A percentile compares a stretch with the other conserved stretches of the same genome.
phyloP scores from a whole-genome alignment of 2,113 vertebrate genomes.

The Notarius quadriscutis region DNA sequence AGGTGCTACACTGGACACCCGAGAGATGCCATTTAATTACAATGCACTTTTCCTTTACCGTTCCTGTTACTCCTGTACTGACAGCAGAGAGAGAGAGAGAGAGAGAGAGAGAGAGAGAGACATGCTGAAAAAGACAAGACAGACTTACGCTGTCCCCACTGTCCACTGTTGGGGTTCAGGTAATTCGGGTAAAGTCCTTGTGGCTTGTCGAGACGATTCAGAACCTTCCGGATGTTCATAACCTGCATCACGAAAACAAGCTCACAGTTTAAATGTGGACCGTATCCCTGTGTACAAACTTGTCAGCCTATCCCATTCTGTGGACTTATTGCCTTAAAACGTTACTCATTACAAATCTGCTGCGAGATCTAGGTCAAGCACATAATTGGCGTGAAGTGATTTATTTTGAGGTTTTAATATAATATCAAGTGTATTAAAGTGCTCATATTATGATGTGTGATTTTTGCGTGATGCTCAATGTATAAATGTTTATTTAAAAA shows the following conservation, averaged over 20 bases:
- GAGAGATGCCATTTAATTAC: not conserved
- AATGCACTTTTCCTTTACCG: not conserved
- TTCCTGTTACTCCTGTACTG: no score
- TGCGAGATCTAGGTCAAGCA: not conserved
- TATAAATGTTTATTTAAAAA: not conserved
- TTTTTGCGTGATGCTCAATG: not conserved
- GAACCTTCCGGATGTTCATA: slow-evolving; percentile 93
- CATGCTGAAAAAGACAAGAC: no score
- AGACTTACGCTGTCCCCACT: slow-evolving; percentile 98
- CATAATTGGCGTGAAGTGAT: not conserved
- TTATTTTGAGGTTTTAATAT: not conserved
- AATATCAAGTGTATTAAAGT: not conserved
- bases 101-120: not conserved
- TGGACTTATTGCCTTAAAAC: not conserved
- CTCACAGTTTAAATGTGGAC: not conserved
- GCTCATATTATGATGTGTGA: no score
- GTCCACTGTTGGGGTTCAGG: slow-evolving; percentile 96
- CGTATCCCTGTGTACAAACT: not conserved
- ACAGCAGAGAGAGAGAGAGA: not conserved
- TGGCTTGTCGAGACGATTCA: slow-evolving; percentile 92
- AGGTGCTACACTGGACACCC: not conserved
- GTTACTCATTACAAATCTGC: not conserved
- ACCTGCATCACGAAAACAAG: slow-evolving; percentile 71
- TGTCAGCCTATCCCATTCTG: not conserved
- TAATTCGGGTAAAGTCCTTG: slow-evolving; percentile 98